Conservation (phyloP, 2,888 invertebrate species). For the Pyrochroa serraticornis region DNA sequence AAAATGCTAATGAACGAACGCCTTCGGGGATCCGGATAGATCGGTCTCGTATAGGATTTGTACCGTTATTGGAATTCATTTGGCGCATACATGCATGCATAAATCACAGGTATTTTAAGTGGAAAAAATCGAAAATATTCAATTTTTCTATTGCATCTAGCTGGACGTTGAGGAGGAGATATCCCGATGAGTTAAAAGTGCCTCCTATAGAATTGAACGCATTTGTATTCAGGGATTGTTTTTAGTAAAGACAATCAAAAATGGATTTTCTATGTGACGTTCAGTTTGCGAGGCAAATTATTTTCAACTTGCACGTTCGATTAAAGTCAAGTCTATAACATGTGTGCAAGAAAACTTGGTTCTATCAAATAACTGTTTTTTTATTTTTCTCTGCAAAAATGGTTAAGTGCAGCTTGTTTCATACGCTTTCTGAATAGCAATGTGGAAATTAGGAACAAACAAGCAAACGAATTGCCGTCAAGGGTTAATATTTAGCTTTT, state of each 20-base stretch:
- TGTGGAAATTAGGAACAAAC: too few relatives aligned
- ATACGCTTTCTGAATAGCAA: too few relatives aligned
- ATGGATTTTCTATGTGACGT: constrained; percentile 11
- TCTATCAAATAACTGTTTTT: too few relatives aligned
- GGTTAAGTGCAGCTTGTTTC: too few relatives aligned
- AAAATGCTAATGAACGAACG: constrained; percentile 19
- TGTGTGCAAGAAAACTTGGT: constrained; percentile 5
- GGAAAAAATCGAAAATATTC: too few relatives aligned
- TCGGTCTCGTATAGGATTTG: constrained; percentile 5
- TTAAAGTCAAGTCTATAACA: constrained; percentile 14
- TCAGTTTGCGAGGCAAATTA: neutral
- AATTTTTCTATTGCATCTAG: too few relatives aligned
- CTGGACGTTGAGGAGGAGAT: too few relatives aligned
- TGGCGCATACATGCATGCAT: constrained; percentile 10
- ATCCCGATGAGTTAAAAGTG: too few relatives aligned
- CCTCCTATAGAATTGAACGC: neutral
- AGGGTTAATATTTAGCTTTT: too few relatives aligned
- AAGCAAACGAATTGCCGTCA: too few relatives aligned
- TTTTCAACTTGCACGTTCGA: constrained; percentile 8
- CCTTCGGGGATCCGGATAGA: constrained; percentile 5
- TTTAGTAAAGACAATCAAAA: constrained; percentile 17
- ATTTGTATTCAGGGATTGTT: constrained; percentile 13
- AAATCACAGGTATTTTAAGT: constrained; percentile 4
- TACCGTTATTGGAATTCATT: constrained; percentile 23
- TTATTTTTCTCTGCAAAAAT: neutral